phyloP scores from a whole-genome alignment of 2,888 invertebrate species.

The Iselma pallidipennis region DNA sequence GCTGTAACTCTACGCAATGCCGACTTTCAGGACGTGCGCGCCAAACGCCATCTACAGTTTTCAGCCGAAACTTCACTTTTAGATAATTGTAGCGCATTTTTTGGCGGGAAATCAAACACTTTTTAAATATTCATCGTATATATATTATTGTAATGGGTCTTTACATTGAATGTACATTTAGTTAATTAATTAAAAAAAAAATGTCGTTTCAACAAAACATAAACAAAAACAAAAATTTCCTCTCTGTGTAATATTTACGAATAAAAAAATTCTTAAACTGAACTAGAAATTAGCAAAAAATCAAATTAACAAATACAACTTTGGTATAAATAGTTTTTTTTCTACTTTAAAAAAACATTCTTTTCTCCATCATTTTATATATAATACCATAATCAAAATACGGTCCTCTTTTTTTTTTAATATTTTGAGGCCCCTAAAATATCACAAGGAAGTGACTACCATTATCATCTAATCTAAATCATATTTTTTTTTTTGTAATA shows the following conservation, averaged over 20 bases:
- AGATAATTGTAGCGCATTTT: not conserved
- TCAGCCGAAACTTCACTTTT: not conserved
- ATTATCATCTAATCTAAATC: no score
- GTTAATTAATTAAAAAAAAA: conserved; percentile 13
- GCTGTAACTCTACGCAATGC: no score
- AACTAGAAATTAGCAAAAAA: not conserved
- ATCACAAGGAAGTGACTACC: conserved; percentile 28
- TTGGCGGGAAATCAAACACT: not conserved
- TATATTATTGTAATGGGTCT: conserved; percentile 39
- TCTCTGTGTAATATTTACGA: not conserved
- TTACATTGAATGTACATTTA: conserved; percentile 40
- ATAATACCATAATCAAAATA: conserved; percentile 3
- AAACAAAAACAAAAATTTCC: no score
- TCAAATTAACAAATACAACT: conserved; percentile 1
- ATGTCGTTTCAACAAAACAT: not conserved
- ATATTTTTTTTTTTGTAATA: no score
- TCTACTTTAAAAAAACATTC: no score
- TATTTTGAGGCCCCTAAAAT: conserved; percentile 22
- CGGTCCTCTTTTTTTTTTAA: not conserved
- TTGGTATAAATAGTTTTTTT: not conserved
- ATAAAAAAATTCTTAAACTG: not conserved
- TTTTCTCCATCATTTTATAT: not conserved
- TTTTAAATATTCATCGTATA: conserved; percentile 34
- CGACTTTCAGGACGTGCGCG: no score
- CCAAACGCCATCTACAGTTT: no score